Percentiles rank a stretch among this genome's conserved stretches.
Conservation (phyloP, 2,113 vertebrate species). For the Aegotheles bennettii region DNA sequence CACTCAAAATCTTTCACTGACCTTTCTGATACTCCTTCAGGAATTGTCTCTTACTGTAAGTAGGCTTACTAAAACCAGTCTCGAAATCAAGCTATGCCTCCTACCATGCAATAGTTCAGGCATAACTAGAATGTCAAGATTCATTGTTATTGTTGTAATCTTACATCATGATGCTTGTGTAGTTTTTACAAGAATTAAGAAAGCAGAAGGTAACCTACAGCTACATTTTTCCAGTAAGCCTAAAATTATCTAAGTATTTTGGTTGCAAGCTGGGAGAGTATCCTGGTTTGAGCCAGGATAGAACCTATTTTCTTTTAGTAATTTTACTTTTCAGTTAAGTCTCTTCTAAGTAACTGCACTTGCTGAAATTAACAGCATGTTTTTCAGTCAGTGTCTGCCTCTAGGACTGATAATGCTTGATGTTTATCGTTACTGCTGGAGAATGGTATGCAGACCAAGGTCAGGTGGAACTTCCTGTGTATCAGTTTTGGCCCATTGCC, state of each 20-base stretch:
- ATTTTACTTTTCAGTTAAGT: no score
- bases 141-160: neutral
- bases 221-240: neutral
- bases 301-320: no score
- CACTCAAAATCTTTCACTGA: neutral
- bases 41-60: neutral
- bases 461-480: no score
- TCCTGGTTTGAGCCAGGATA: no score
- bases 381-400: no score
- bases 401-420: no score
- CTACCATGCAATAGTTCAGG: neutral
- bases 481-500: no score
- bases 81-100: neutral
- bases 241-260: neutral
- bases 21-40: neutral
- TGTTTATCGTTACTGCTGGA: no score
- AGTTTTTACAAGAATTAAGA: neutral
- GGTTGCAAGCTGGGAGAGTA: neutral
- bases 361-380: no score
- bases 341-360: no score
- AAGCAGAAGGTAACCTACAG: neutral
- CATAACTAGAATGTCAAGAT: neutral
- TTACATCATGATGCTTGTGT: neutral
- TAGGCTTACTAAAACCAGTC: neutral
- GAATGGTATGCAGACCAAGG: no score